phyloP scores from a whole-genome alignment of 2,113 vertebrate species.

The Barnardius zonarius region DNA sequence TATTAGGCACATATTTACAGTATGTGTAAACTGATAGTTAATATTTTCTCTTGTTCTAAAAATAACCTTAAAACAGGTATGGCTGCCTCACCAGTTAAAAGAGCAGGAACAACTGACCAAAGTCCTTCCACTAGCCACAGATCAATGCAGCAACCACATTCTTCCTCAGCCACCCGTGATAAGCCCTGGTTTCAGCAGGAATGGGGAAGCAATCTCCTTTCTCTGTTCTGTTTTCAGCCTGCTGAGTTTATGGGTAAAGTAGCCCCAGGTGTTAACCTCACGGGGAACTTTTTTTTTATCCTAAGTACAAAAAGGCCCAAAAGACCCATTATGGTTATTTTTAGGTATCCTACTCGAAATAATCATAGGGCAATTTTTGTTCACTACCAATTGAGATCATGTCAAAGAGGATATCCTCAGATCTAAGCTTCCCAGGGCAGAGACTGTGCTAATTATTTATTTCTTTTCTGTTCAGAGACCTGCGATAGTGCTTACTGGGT shows the following conservation, averaged over 20 bases:
- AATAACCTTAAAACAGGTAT: not conserved
- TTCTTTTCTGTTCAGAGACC: not conserved
- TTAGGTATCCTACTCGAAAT: not conserved
- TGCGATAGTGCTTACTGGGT: not conserved
- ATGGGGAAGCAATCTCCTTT: not conserved
- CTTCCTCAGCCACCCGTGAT: not conserved
- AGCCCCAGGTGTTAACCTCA: not conserved
- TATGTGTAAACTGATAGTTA: not conserved
- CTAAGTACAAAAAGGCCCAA: not conserved
- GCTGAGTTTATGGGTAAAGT: not conserved
- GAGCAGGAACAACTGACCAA: not conserved
- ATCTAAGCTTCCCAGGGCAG: not conserved
- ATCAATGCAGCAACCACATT: not conserved
- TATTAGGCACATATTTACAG: not conserved
- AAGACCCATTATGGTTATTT: not conserved
- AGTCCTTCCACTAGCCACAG: conserved; percentile 3
- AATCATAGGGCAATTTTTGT: not conserved
- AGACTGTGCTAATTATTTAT: not conserved
- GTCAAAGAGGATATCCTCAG: not conserved
- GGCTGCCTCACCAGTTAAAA: not conserved
- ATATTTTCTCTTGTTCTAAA: conserved; percentile 8
- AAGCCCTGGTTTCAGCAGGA: accelerated
- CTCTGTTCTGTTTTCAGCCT: not conserved
- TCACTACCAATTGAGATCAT: not conserved
- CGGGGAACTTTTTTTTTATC: not conserved